Conservation (phyloP, 2,113 vertebrate species). For the Himantopus leucocephalus region DNA sequence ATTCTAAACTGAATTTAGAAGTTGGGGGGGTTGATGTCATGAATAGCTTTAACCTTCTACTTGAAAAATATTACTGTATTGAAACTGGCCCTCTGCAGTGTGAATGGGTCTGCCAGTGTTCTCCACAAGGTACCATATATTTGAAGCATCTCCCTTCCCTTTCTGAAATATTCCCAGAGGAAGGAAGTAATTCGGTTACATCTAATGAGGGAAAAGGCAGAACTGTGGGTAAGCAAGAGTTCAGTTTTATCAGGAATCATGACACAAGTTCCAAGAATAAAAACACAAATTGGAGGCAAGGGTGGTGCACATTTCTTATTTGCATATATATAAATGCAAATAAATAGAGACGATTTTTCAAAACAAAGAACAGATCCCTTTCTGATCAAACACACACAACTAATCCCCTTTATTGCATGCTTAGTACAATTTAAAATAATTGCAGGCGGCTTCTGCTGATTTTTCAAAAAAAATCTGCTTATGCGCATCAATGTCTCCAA, state of each 20-base stretch:
- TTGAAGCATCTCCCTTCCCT: background rate
- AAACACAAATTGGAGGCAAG: background rate
- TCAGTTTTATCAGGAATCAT: background rate
- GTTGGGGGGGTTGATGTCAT: too few relatives aligned
- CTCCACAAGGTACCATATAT: background rate
- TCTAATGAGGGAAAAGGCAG: background rate
- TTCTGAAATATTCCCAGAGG: background rate
- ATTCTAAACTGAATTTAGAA: background rate
- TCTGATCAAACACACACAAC: background rate
- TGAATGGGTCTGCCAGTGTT: background rate
- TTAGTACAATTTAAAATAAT: background rate
- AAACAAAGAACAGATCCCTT: slow-evolving; percentile 17
- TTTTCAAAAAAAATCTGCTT: background rate
- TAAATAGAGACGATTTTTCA: background rate
- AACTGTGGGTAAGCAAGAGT: background rate
- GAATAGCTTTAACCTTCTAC: background rate
- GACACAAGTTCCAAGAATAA: background rate
- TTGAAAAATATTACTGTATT: background rate
- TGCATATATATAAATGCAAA: background rate
- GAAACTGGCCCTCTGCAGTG: background rate
- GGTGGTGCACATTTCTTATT: background rate
- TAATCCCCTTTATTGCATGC: background rate
- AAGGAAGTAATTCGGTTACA: background rate
- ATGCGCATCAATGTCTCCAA: background rate
- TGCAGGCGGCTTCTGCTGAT: background rate